A percentile compares a stretch with the other conserved stretches of the same genome.
phyloP scores from a whole-genome alignment of 2,113 vertebrate genomes.

The Danio rerio region GRCz12tu NC_133182.1:36190501-36191000 shows the following conservation, averaged over 20 bases:
- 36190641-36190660: conserved; percentile 33
- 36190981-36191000: conserved; percentile 70
- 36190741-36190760: conserved; percentile 64
- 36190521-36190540: conserved; percentile 65
- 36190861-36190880: conserved; percentile 83
- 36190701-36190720: conserved; percentile 75
- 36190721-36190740: conserved; percentile 78
- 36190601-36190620: not conserved
- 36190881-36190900: conserved; percentile 84
- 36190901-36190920: conserved; percentile 83
- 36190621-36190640: not conserved
- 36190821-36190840: conserved; percentile 76
- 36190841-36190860: conserved; percentile 82
- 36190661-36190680: conserved; percentile 61
- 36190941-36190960: conserved; percentile 87
- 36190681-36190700: conserved; percentile 68
- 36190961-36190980: conserved; percentile 80
- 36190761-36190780: conserved; percentile 62
- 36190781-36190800: conserved; percentile 65
- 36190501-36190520: conserved; percentile 66
- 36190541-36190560: conserved; percentile 29
- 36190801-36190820: conserved; percentile 74
- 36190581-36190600: conserved; percentile 29
- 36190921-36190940: conserved; percentile 87
- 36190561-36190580: conserved; percentile 53